Evolutionary conservation across 2,797 vertebrate genomes (phyloP), one percentile per base, ranked within the genome.

Genomic region (Danio tinwini): DNA sequence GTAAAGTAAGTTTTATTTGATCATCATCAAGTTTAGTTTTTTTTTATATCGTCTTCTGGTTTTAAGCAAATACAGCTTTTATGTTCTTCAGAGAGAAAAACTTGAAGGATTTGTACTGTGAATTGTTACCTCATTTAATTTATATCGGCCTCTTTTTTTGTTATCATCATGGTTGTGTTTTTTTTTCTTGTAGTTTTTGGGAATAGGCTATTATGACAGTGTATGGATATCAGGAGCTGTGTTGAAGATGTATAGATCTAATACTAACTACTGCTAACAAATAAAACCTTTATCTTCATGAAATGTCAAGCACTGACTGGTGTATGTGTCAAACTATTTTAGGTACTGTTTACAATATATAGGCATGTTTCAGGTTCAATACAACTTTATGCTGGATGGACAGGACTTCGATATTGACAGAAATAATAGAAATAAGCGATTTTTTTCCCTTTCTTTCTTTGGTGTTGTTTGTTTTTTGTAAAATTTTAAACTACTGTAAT

Each of bases 31-130:
- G 78, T 76, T 69, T 83, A 29, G 49, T 85, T 87, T 90, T 83
- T 73, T 52, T 58, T 78, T 92, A 94, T 95, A 93, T 91, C 93
- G 92, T 94, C 55, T 92, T 93, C 92, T 91, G 91, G 93, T 93
- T 94, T 95, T 95, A 95, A 94, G 29, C 86, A 78, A 91, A 89
- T 94, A 92, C 95, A 96, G 95, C 94, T 96, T 84, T 90, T 93
- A 95, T 95, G 93, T 96, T 97, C 94, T 91, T 90, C 88, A 86
- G 72, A 62, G 82, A 74, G 68, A 71, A 71, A 29, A 84, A 96
- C 96, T 97, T 98, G 96, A 98, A 98, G 93, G 92, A 94, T 96
- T 94, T 95, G 92, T 97, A 98, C 97, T 98, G 97, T 99, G 97
- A 99, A 98, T 94, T 96, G 95, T 97, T 97, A 98, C 96, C 96